These are phyloP conservation scores for Candidula unifasciata DNA, from an alignment of 2,888 invertebrate species.

Conservation along the genomic window DNA sequence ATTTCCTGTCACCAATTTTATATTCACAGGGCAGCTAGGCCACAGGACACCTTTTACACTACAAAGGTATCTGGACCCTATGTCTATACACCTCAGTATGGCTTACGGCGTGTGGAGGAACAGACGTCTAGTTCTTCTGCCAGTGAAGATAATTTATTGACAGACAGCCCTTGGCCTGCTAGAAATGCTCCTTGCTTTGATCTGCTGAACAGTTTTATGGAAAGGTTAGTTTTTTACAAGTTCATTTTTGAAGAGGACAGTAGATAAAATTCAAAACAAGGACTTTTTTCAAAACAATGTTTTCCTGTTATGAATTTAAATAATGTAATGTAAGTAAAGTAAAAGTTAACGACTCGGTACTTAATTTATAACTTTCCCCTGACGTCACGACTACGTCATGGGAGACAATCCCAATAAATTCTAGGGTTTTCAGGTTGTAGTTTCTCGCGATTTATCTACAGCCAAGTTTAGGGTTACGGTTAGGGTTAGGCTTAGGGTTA, in stretches of 20 bases:
- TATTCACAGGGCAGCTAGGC: constrained; percentile 64
- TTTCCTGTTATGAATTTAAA: too few relatives aligned
- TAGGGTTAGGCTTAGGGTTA: too few relatives aligned
- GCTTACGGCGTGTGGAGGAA: constrained; percentile 63
- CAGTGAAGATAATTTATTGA: constrained; percentile 73
- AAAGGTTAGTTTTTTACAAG: constrained; percentile 69
- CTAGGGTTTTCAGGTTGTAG: too few relatives aligned
- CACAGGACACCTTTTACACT: constrained; percentile 73
- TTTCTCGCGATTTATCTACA: too few relatives aligned
- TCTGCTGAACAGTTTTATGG: constrained; percentile 77
- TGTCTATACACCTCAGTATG: constrained; percentile 74
- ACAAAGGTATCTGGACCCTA: constrained; percentile 76
- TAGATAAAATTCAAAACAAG: too few relatives aligned
- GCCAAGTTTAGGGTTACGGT: too few relatives aligned
- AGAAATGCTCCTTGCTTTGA: constrained; percentile 77
- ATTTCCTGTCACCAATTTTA: not conserved
- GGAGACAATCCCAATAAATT: too few relatives aligned
- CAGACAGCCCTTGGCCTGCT: constrained; percentile 77
- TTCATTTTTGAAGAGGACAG: not conserved
- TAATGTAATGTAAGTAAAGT: too few relatives aligned
- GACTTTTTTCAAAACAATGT: too few relatives aligned
- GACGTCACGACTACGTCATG: too few relatives aligned
- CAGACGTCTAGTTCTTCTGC: constrained; percentile 63
- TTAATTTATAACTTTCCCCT: too few relatives aligned
- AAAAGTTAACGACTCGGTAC: too few relatives aligned